Evolutionary conservation across 2,888 invertebrate genomes (phyloP).

Genomic region (Saturnia pavonia): DNA sequence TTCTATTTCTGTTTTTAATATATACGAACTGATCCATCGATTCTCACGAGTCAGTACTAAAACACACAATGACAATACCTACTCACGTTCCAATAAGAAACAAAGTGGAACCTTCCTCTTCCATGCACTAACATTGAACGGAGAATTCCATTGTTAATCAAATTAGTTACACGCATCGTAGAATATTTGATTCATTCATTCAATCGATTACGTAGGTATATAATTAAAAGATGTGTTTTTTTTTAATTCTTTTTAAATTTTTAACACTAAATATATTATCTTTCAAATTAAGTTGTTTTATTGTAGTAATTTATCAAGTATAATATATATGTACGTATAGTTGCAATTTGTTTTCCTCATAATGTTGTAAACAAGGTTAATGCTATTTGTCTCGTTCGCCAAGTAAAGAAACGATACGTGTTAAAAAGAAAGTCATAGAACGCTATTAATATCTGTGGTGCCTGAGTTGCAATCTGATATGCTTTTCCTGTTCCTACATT

Average conservation of each 20-base stretch:
- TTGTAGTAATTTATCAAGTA: too few species aligned
- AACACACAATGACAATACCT: constrained; percentile 1
- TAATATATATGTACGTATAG: neutral
- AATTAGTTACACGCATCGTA: neutral
- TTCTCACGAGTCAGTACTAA: neutral
- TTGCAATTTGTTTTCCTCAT: neutral
- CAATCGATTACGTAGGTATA: neutral
- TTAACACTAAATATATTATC: too few species aligned
- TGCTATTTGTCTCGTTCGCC: neutral
- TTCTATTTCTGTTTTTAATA: neutral
- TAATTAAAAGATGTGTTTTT: neutral
- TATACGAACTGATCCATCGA: neutral
- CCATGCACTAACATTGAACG: neutral
- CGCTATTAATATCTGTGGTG: neutral
- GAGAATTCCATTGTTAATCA: constrained; percentile 8
- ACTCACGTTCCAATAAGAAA: constrained; percentile 1
- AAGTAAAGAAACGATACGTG: neutral
- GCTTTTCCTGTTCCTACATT: neutral
- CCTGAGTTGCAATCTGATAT: too few species aligned
- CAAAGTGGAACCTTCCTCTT: constrained; percentile 6
- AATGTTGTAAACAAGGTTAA: neutral
- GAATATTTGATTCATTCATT: neutral
- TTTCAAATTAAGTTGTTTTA: too few species aligned
- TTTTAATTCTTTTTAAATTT: neutral
- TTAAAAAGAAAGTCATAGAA: neutral